phyloP scores from a whole-genome alignment of 1,140 invertebrate genomes.

The Wasmannia auropunctata region DNA sequence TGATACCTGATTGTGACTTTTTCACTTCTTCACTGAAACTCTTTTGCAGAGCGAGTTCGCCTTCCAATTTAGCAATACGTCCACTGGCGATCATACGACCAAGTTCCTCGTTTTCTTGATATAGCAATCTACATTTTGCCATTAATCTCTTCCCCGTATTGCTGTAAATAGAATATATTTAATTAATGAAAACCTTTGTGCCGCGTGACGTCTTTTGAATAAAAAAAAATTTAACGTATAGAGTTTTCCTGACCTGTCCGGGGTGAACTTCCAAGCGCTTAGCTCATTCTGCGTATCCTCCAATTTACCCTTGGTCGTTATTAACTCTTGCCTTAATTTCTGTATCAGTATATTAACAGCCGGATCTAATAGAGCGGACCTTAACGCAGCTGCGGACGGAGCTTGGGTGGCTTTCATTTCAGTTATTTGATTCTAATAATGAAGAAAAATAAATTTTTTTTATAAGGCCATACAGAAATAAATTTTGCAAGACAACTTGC shows the following conservation, averaged over 20 bases:
- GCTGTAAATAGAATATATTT: conserved; percentile 81
- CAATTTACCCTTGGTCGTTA: conserved; percentile 94
- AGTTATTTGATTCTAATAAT: conserved; percentile 93
- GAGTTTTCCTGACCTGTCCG: conserved; percentile 91
- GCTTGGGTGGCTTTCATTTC: conserved; percentile 94
- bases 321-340: conserved; percentile 95
- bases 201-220: conserved; percentile 6
- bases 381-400: conserved; percentile 90
- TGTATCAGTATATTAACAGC: conserved; percentile 98
- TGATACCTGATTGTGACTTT: conserved; percentile 96
- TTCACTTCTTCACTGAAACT: conserved; percentile 98
- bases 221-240: conserved; percentile 13
- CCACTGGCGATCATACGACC: conserved; percentile 98
- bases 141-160: conserved; percentile 99
- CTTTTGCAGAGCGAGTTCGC: conserved; percentile 97
- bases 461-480: conserved; percentile 23
- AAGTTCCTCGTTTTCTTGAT: conserved; percentile 99
- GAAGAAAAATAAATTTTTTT: conserved; percentile 33
- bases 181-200: conserved; percentile 10
- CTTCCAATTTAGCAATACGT: conserved; percentile 97
- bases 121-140: conserved; percentile 98
- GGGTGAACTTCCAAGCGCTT: conserved; percentile 99
- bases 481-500: conserved; percentile 33
- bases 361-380: conserved; percentile 95
- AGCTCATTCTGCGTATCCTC: conserved; percentile 99